phyloP scores from a whole-genome alignment of 2,797 vertebrate species.

The Percopsis omiscomaycus region DNA sequence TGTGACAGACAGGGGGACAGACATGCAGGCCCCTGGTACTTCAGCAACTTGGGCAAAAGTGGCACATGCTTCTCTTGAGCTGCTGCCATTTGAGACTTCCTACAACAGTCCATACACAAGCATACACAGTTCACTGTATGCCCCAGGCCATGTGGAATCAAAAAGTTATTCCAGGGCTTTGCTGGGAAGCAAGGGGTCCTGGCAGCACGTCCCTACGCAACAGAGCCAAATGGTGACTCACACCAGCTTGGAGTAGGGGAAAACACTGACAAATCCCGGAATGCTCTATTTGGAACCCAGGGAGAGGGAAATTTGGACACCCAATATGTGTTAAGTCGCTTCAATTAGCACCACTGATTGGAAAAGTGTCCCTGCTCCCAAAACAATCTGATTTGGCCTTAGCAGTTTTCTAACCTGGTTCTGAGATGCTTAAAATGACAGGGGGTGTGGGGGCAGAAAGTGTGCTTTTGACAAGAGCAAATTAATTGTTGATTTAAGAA shows the following conservation, averaged over 20 bases:
- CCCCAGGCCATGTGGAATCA: constrained; percentile 51
- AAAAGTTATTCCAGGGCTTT: constrained; percentile 51
- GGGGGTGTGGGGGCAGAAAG: not conserved
- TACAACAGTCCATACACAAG: constrained; percentile 13
- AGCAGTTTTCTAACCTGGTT: constrained; percentile 34
- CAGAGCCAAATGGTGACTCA: constrained; percentile 56
- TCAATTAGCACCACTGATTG: constrained; percentile 56
- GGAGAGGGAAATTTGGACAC: constrained; percentile 47
- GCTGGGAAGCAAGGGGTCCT: constrained; percentile 34
- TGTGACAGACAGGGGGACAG: not conserved
- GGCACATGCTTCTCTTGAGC: constrained; percentile 28
- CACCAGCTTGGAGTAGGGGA: constrained; percentile 44
- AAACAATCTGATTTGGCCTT: constrained; percentile 46
- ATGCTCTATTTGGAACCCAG: constrained; percentile 42
- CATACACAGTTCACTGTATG: constrained; percentile 19
- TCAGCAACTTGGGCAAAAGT: constrained; percentile 55
- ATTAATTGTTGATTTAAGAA: not conserved
- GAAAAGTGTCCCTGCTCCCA: constrained; percentile 43
- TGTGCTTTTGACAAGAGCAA: not conserved
- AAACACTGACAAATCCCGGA: constrained; percentile 40
- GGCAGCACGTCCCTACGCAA: constrained; percentile 42
- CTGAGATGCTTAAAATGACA: constrained; percentile 13
- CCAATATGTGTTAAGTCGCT: constrained; percentile 49
- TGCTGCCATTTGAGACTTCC: constrained; percentile 54
- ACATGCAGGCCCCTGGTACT: constrained; percentile 40